Evolutionary conservation across 2,113 vertebrate genomes (phyloP), one percentile per base, ranked within the genome.

Genomic region (Phalacrocorax carbo): DNA sequence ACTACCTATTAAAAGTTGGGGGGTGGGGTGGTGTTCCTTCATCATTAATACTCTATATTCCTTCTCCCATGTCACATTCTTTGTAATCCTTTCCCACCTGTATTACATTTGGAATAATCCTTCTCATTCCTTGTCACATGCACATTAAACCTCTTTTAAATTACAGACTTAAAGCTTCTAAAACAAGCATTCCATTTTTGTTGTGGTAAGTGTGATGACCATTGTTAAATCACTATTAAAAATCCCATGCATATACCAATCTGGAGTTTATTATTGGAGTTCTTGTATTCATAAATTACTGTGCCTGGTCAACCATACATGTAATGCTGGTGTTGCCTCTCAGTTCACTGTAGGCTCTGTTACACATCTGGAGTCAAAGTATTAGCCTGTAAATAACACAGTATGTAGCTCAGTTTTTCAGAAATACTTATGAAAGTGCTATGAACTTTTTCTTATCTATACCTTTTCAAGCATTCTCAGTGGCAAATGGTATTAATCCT

Each of bases 31-130:
- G 46, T 44, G 20, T 66, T 78, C 40, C 52, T 91, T 87, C 25
- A 61, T 58, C n/a, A 38, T 79, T 72, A 49, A 82, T 77, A 65
- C 46, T 82, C 80, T 15, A 44, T 95, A 65, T 62, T 52, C 29
- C 62, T 89, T 91, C 71, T 94, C 42, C 80, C 32, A 18, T 52
- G 85, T 73, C 81, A 81, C 70, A 92, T 88, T 97, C 91, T 92
- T 95, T 72, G 78, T 96, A 97, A 97, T 89, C 93, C 94, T 96
- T 97, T 97, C 91, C 86, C 93, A 90, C 84, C 70, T 94, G 55
- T 94, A 91, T 94, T 96, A 76, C 64, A 78, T 69, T 95, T 81
- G 46, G 38, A 97, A 40, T 96, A 95, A 93, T 97, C 96, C 96
- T 85, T 73, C 87, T 97, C 91, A 94, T 82, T 97, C 34, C 76